Evolutionary conservation across 1,140 invertebrate genomes (phyloP).

Genomic region (Tetramorium parvispinum): DNA sequence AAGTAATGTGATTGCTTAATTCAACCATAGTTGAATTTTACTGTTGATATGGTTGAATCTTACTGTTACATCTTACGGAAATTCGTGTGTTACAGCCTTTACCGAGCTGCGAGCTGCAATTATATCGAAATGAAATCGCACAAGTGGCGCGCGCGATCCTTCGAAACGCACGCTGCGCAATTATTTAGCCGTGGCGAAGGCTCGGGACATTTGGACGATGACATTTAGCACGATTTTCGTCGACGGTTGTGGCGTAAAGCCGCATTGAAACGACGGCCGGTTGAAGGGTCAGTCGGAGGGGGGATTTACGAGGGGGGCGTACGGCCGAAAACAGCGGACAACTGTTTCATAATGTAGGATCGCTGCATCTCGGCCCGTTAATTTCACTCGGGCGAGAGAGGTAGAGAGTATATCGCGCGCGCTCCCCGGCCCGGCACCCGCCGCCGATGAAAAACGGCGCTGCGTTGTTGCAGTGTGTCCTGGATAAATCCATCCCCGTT

Average conservation of each 20-base stretch:
- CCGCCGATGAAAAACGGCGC: slow-evolving; percentile 40
- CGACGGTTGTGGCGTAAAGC: not conserved
- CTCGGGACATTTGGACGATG: not conserved
- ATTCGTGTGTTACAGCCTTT: no score
- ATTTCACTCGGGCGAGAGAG: not conserved
- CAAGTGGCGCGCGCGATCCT: not conserved
- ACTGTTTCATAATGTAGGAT: slow-evolving; percentile 32
- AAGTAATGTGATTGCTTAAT: no score
- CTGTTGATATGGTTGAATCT: no score
- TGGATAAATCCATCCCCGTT: slow-evolving; percentile 24
- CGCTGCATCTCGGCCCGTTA: slow-evolving; percentile 3
- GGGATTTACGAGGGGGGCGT: slow-evolving; percentile 24
- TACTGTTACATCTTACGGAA: no score
- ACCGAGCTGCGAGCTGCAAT: no score
- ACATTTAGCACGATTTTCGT: slow-evolving; percentile 28
- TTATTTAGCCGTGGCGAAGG: slow-evolving; percentile 1
- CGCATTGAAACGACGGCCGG: slow-evolving; percentile 7
- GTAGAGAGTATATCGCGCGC: not conserved
- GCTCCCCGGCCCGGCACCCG: not conserved
- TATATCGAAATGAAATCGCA: no score
- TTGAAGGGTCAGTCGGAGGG: not conserved
- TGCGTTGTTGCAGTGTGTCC: not conserved
- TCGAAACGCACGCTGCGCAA: not conserved
- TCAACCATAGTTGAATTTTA: no score
- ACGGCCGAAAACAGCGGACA: slow-evolving; percentile 11